Evolutionary conservation across 2,797 vertebrate species (phyloP), one percentile per base, ranked within the genome.

Genomic region (Synaphobranchus kaupii): DNA sequence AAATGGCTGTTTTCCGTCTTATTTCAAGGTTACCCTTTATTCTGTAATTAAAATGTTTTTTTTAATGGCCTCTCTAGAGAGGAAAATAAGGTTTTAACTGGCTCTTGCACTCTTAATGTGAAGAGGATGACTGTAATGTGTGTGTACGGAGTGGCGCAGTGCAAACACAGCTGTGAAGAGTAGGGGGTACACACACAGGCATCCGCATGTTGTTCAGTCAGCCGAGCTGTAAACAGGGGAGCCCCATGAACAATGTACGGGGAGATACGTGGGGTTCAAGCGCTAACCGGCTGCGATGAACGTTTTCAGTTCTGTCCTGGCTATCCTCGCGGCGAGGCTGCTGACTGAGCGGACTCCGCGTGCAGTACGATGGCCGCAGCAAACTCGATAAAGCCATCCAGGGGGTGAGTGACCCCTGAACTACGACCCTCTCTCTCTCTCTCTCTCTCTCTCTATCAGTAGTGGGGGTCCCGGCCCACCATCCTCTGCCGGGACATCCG

Each of bases 161-260:
- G 58, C 10, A 7, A 25, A 63, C 20, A 25, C 20, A 10, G 58
- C 20, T 10, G 4, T 25, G 58, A 10, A 4, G 22, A 9, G n/a
- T 7, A 7, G 66, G n/a, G 25, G 7, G 66, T n/a, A n/a, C n/a
- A n/a, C n/a, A n/a, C 6, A 25, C 84, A 84, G 84, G 85, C 83
- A 89, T 88, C 88, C 63, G 68, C 83, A 34, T 81, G 44, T 81
- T 83, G 91, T 90, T 89, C 58, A 0, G 88, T 90, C 89, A 88
- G 88, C 90, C 90, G 88, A 90, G 91, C 90, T 91, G 89, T 92
- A 89, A 91, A 92, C 92, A 94, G 85, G 89, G 90, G 54, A 12
- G 87, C 90, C 50, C 87, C 86, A 88, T 94, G 92, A 94, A 94
- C 94, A 93, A 95, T 94, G 90, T 90, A 92, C 1, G 0, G 54